A percentile compares a stretch with the other conserved stretches of the same genome.
Evolutionary conservation across 2,113 vertebrate species (phyloP).

Genomic region (Callorhinus ursinus): DNA sequence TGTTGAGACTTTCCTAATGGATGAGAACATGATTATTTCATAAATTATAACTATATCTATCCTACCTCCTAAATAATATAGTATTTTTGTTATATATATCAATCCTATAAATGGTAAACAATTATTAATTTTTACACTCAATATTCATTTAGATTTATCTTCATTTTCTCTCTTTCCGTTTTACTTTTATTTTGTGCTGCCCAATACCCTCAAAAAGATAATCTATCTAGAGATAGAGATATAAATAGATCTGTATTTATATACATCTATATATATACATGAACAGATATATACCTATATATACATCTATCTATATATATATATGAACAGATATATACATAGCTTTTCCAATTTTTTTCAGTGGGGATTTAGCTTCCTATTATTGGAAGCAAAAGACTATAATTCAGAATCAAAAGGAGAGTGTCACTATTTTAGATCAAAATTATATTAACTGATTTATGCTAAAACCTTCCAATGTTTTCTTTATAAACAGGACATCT

Average conservation of each 20-base stretch:
- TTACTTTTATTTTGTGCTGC: neutral
- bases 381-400: neutral
- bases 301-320: neutral
- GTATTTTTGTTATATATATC: neutral
- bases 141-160: neutral
- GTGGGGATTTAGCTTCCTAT: neutral
- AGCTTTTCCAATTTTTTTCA: neutral
- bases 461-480: neutral
- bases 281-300: neutral
- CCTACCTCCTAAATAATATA: neutral
- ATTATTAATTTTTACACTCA: neutral
- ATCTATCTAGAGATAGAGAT: neutral
- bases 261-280: neutral
- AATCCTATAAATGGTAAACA: neutral
- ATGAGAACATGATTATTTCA: neutral
- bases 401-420: neutral
- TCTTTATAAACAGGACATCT: neutral
- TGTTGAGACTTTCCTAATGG: neutral
- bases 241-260: neutral
- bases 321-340: neutral
- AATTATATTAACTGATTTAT: neutral
- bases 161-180: neutral
- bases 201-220: neutral
- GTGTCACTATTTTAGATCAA: neutral
- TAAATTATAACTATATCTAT: neutral